Evolutionary conservation across 2,113 vertebrate species (phyloP).

Genomic region (Orcinus orca): DNA sequence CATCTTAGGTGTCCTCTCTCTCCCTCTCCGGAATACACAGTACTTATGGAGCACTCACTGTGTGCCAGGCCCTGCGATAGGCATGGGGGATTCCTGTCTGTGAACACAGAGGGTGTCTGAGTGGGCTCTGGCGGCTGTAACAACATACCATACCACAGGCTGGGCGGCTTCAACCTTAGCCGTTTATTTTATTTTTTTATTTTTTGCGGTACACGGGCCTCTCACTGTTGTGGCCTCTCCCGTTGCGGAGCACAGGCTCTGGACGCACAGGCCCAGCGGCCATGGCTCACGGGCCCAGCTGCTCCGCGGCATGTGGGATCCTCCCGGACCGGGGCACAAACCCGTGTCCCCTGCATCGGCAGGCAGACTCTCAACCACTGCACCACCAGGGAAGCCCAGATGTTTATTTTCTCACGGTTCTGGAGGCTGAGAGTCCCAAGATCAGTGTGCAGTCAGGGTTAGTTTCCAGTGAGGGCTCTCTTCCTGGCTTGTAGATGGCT

Average conservation of each 20-base stretch:
- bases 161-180: not conserved
- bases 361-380: too few relatives aligned
- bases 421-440: not conserved
- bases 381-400: not conserved
- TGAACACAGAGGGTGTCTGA: not conserved
- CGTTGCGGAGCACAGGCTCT: too few relatives aligned
- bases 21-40: rapidly evolving
- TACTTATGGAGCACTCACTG: not conserved
- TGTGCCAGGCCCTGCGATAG: not conserved
- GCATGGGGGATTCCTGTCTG: not conserved
- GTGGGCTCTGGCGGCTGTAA: rapidly evolving
- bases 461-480: not conserved
- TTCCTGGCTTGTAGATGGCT: not conserved
- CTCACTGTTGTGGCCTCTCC: too few relatives aligned
- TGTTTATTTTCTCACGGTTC: rapidly evolving
- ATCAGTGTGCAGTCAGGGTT: too few relatives aligned
- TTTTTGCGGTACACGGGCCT: too few relatives aligned
- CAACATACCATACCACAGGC: rapidly evolving
- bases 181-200: too few relatives aligned
- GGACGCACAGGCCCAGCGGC: too few relatives aligned
- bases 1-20: rapidly evolving
- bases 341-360: too few relatives aligned
- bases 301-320: too few relatives aligned
- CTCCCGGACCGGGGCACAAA: too few relatives aligned
- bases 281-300: too few relatives aligned